These are phyloP conservation scores for Clarias fuscus DNA, from an alignment of 2,797 vertebrate species.

Conservation along the genomic window DNA sequence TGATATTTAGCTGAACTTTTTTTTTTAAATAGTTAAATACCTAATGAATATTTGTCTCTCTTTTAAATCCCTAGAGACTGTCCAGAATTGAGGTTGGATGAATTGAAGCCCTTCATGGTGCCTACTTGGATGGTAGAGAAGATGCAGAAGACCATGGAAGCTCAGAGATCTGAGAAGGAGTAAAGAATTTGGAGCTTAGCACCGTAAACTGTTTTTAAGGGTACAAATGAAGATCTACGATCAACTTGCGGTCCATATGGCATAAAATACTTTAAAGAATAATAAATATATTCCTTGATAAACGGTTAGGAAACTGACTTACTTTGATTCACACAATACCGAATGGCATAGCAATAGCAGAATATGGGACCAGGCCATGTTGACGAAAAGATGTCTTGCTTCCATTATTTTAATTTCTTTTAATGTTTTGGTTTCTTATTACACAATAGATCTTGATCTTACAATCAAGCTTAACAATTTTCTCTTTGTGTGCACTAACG, in stretches of 20 bases:
- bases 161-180: slow-evolving; percentile 78
- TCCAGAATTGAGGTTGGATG: slow-evolving; percentile 86
- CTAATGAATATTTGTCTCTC: slow-evolving; percentile 11
- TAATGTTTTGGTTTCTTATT: neutral
- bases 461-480: slow-evolving; percentile 18
- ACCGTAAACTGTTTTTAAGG: neutral
- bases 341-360: neutral
- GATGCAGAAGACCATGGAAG: slow-evolving; percentile 92
- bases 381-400: neutral
- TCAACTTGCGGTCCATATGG: neutral
- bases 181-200: slow-evolving; percentile 40
- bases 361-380: slow-evolving; percentile 19
- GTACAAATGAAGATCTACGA: slow-evolving; percentile 6
- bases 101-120: slow-evolving; percentile 87
- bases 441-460: slow-evolving; percentile 2
- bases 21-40: neutral
- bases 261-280: neutral
- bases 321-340: neutral
- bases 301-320: neutral
- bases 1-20: neutral
- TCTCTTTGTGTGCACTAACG: neutral
- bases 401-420: slow-evolving; percentile 14
- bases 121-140: slow-evolving; percentile 93
- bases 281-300: neutral
- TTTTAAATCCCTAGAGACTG: slow-evolving; percentile 75